Evolutionary conservation across 2,888 invertebrate species (phyloP), one percentile per base, ranked within the genome.

Genomic region (Cheilosia scutellata): DNA sequence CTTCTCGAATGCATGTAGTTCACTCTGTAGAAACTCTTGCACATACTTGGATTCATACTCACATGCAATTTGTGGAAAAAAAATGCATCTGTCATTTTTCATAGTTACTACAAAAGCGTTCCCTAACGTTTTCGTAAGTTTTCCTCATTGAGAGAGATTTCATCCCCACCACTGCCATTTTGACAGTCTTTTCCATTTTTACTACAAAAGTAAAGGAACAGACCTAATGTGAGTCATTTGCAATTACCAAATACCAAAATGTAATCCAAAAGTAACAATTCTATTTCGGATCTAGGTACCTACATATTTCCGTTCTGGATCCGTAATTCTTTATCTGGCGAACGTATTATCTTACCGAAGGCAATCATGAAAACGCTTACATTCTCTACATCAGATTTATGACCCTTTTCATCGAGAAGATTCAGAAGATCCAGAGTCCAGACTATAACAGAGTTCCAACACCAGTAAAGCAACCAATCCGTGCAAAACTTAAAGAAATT

Each of bases 311-410:
- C 94, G 98, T 68, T 97, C 98, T 27, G 98, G 98, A 4, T 93
- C 96, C 63, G 98, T 98, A 94, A 96, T 99, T 96, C 95, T 98
- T 63, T 94, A 97, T 89, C 98, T 98, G 96, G 98, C 98, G 1
- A 96, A 96, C 90, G 96, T 97, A n/a, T n/a, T 98, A 98, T 91
- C 93, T 95, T 80, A 95, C 96, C 55, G 98, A 98, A 91, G 96
- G 96, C 20, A 96, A 96, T 90, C 93, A 96, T 11, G 98, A 98
- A 92, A 96, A 96, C 92, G 98, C 98, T 0, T 98, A 97, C 91
- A 95, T 97, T 88, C 93, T 98, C 9, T 98, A 98, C 90, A 95
- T 98, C 93, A 97, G 98, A 92, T 99, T 97, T 91, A 96, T 98
- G 94, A 98, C 97, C 92, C 95, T 99, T 88, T 98, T 98, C 93